phyloP scores from a whole-genome alignment of 2,113 vertebrate species.

The Toxostoma redivivum region DNA sequence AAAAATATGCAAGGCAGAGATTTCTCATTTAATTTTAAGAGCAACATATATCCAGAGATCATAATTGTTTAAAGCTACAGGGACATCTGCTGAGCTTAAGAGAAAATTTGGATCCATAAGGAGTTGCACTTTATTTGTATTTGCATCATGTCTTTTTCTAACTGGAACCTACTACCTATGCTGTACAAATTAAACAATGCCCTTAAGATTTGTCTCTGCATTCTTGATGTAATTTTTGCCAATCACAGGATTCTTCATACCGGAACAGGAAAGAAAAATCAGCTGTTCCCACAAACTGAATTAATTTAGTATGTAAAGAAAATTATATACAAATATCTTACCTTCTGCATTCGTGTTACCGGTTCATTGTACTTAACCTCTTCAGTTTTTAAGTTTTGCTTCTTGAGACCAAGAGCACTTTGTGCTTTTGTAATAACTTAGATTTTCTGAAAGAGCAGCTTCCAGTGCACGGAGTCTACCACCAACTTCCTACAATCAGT shows the following conservation, averaged over 20 bases:
- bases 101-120: not conserved
- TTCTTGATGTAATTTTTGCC: not conserved
- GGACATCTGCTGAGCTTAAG: not conserved
- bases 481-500: constrained; percentile 76
- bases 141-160: not conserved
- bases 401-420: constrained; percentile 88
- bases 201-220: not conserved
- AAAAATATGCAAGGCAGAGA: not conserved
- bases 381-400: constrained; percentile 86
- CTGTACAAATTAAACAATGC: not conserved
- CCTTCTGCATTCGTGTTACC: constrained; percentile 86
- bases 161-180: not conserved
- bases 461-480: constrained; percentile 78
- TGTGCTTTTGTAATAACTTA: constrained; percentile 83
- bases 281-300: not conserved
- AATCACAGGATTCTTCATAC: not conserved
- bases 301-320: not conserved
- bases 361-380: constrained; percentile 81
- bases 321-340: constrained; percentile 8
- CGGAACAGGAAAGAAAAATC: not conserved
- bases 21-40: not conserved
- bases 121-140: not conserved
- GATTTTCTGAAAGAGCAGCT: constrained; percentile 77
- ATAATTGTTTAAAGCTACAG: not conserved
- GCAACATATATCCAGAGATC: not conserved